Conservation (phyloP, 2,797 vertebrate genomes). For the Hydrophis major region DNA sequence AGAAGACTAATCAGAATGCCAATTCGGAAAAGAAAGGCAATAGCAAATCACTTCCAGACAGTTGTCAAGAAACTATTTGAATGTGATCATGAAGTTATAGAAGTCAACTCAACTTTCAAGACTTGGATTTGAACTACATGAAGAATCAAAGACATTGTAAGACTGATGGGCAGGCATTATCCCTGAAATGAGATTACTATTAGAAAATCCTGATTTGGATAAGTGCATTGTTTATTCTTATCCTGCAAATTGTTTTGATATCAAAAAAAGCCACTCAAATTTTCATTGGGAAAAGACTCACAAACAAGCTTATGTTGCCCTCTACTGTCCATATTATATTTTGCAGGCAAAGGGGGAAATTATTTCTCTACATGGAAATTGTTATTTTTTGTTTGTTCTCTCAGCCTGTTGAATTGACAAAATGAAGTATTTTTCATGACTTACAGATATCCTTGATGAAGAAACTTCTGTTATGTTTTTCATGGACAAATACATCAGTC, state of each 20-base stretch:
- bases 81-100: neutral
- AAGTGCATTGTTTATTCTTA: neutral
- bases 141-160: neutral
- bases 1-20: neutral
- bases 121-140: neutral
- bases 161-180: neutral
- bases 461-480: neutral
- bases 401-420: neutral
- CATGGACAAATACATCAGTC: neutral
- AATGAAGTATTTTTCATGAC: neutral
- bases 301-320: neutral
- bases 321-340: neutral
- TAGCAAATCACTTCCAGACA: neutral
- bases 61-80: neutral
- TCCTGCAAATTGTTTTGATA: neutral
- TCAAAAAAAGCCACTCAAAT: neutral
- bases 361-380: neutral
- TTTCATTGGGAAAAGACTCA: neutral
- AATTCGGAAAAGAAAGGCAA: neutral
- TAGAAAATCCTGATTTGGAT: neutral
- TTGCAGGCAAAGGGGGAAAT: neutral
- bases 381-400: neutral
- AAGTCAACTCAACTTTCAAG: neutral
- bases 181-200: neutral
- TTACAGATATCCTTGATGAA: constrained; percentile 22